Conservation (phyloP, 2,113 vertebrate genomes). For the Lates calcarifer region DNA sequence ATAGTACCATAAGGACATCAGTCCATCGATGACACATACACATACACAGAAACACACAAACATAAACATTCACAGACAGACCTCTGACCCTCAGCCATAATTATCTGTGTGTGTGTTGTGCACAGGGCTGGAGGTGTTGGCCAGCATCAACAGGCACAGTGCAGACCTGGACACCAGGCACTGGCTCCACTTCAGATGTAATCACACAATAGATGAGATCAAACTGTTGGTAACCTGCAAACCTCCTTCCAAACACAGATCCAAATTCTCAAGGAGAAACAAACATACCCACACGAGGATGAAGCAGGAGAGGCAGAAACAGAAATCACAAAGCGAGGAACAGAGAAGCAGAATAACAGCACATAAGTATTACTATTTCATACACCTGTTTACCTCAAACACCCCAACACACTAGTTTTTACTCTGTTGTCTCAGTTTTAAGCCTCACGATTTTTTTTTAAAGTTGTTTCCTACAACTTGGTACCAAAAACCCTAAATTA, state of each 20-base stretch:
- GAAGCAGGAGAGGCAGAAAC: background rate
- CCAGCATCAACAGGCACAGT: conserved; percentile 6
- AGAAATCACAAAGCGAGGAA: background rate
- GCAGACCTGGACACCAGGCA: conserved; percentile 24
- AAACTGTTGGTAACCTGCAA: conserved; percentile 49
- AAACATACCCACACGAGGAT: background rate
- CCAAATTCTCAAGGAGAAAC: conserved; percentile 28
- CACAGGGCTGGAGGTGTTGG: conserved; percentile 25
- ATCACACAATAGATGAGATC: conserved; percentile 49
- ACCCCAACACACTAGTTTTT: background rate
- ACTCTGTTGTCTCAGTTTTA: background rate
- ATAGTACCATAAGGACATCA: conserved; percentile 6
- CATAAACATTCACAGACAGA: conserved; percentile 42
- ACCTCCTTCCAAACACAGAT: conserved; percentile 34
- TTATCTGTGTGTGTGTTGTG: background rate
- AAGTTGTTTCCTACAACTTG: too few relatives aligned
- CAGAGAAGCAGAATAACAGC: background rate
- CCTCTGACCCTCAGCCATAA: conserved; percentile 26
- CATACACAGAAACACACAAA: too few relatives aligned
- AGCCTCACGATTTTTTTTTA: too few relatives aligned
- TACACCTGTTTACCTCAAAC: conserved; percentile 7
- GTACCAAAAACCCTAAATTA: too few relatives aligned
- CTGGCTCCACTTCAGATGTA: conserved; percentile 51
- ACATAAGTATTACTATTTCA: background rate
- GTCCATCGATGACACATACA: background rate